These are phyloP conservation scores for Aramus guarauna DNA, from an alignment of 2,113 vertebrate genomes.

Conservation along the genomic window DNA sequence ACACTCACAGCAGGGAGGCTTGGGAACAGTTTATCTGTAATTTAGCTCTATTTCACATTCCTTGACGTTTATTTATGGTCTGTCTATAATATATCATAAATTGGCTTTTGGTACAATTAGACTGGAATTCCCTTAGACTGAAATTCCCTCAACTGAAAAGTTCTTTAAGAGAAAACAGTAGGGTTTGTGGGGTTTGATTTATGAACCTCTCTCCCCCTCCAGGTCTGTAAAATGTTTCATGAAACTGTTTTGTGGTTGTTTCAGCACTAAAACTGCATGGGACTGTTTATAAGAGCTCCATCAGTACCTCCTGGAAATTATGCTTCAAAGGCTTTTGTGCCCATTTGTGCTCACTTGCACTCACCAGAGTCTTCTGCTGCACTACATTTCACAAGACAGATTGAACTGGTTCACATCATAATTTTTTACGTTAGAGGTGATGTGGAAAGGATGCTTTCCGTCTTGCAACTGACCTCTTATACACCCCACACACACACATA, in stretches of 20 bases:
- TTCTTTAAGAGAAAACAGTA: background rate
- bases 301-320: background rate
- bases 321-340: background rate
- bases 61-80: background rate
- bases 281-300: background rate
- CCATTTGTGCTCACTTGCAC: background rate
- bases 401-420: background rate
- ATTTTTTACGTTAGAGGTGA: background rate
- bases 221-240: background rate
- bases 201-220: background rate
- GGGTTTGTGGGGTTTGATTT: accelerated
- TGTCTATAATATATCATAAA: background rate
- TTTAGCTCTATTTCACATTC: background rate
- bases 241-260: background rate
- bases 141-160: background rate
- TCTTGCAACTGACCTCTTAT: background rate
- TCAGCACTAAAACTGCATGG: background rate
- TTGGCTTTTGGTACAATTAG: background rate
- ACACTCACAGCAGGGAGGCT: background rate
- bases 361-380: background rate
- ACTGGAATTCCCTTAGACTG: background rate
- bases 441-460: background rate
- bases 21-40: background rate
- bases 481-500: too few relatives aligned
- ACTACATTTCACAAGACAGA: background rate